Conservation (phyloP, 2,113 vertebrate species). For the Coracopsis vasa region DNA sequence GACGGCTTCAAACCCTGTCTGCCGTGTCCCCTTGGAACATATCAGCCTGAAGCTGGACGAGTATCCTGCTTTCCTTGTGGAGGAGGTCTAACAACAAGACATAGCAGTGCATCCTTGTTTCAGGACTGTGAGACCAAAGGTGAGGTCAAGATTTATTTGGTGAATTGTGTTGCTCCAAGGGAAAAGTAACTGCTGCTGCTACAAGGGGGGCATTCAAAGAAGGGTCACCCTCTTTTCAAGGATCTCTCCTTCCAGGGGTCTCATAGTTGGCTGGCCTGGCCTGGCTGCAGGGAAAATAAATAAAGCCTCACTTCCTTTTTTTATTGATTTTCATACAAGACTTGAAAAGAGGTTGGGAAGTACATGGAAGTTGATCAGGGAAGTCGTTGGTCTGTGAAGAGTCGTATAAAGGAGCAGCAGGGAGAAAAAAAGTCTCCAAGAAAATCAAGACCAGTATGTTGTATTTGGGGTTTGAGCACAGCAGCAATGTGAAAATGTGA, state of each 20-base stretch:
- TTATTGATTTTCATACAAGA: background rate
- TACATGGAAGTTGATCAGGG: background rate
- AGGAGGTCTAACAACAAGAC: constrained; percentile 86
- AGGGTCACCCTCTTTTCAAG: background rate
- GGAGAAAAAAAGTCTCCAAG: background rate
- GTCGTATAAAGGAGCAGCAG: background rate
- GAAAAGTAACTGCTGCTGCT: background rate
- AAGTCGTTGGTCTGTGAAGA: background rate
- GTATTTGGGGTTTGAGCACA: background rate
- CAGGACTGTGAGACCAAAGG: constrained; percentile 97
- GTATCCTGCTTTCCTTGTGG: constrained; percentile 90
- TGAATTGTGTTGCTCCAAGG: fast-evolving
- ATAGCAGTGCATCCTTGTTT: constrained; percentile 80
- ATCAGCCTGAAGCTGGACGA: constrained; percentile 89
- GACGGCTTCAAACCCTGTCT: constrained; percentile 91
- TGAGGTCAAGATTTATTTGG: constrained; percentile 37
- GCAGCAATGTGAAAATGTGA: background rate
- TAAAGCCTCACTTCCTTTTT: background rate
- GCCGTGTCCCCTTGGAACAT: constrained; percentile 85
- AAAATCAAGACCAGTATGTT: background rate
- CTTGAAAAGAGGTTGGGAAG: background rate
- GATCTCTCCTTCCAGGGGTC: background rate
- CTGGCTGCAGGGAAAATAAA: background rate
- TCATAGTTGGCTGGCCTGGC: background rate
- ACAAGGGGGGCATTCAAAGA: background rate